Evolutionary conservation across 2,797 vertebrate species (phyloP).

Genomic region (Peromyscus aztecus): DNA sequence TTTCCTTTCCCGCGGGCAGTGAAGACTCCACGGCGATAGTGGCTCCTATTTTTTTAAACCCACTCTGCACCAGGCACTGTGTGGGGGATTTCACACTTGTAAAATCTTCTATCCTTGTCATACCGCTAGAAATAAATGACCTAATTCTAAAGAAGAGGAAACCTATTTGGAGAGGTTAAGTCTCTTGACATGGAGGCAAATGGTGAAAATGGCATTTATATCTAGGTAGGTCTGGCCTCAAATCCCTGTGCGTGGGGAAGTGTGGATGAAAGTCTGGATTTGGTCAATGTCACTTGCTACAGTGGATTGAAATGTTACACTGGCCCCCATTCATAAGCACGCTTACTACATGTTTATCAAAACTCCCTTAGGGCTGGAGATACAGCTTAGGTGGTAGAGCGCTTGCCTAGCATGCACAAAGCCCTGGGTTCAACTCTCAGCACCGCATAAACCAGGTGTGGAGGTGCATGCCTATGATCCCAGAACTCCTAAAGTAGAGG

Average conservation of each 20-base stretch:
- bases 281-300: neutral
- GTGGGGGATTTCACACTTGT: neutral
- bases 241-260: neutral
- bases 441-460: neutral
- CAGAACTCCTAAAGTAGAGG: neutral
- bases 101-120: neutral
- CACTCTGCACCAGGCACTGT: neutral
- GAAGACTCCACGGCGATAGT: neutral
- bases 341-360: neutral
- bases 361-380: neutral
- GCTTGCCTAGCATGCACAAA: neutral
- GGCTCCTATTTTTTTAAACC: neutral
- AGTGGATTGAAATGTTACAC: neutral
- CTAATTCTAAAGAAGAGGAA: neutral
- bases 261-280: neutral
- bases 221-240: neutral
- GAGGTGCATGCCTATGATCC: neutral
- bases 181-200: neutral
- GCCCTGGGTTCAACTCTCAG: neutral
- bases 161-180: neutral
- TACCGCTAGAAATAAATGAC: neutral
- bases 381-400: neutral
- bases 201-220: neutral
- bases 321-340: neutral
- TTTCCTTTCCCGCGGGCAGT: neutral